phyloP scores from a whole-genome alignment of 2,113 vertebrate genomes.

The Paradoxurus hermaphroditus region DNA sequence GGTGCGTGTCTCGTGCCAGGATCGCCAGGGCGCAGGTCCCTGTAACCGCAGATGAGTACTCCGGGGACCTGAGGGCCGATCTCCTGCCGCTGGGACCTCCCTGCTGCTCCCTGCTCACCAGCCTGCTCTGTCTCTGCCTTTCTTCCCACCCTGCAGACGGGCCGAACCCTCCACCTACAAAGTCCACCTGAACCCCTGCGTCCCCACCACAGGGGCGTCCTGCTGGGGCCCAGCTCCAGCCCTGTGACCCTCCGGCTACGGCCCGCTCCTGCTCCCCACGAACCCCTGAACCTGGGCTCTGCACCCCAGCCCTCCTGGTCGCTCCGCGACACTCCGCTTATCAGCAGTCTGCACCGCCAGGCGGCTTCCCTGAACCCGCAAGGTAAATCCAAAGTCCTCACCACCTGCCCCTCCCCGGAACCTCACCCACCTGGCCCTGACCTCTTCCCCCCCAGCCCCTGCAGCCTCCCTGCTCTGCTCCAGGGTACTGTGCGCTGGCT shows the following conservation, averaged over 20 bases:
- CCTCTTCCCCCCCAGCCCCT: too few species aligned
- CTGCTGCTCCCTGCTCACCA: too few species aligned
- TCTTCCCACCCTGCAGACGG: neutral
- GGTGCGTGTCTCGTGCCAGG: rapidly evolving
- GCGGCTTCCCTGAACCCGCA: neutral
- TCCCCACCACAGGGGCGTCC: rapidly evolving
- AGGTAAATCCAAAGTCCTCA: slow-evolving; percentile 10
- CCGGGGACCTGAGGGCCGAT: too few species aligned
- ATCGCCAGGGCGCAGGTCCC: neutral
- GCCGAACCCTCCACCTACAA: neutral
- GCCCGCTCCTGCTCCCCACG: neutral
- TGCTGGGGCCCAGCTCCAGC: neutral
- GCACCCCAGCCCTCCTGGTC: neutral
- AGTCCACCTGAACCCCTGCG: neutral
- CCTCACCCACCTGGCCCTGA: too few species aligned
- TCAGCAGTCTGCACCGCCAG: neutral
- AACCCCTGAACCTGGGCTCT: neutral
- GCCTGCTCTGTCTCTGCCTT: neutral
- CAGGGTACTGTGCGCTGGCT: too few species aligned
- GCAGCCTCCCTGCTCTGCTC: too few species aligned
- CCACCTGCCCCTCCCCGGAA: neutral
- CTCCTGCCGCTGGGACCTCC: neutral
- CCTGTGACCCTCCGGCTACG: neutral
- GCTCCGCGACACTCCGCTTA: neutral
- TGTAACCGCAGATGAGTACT: neutral